Evolutionary conservation across 2,113 vertebrate species (phyloP).

Genomic region (chimpanzee (Pan troglodytes)): DNA sequence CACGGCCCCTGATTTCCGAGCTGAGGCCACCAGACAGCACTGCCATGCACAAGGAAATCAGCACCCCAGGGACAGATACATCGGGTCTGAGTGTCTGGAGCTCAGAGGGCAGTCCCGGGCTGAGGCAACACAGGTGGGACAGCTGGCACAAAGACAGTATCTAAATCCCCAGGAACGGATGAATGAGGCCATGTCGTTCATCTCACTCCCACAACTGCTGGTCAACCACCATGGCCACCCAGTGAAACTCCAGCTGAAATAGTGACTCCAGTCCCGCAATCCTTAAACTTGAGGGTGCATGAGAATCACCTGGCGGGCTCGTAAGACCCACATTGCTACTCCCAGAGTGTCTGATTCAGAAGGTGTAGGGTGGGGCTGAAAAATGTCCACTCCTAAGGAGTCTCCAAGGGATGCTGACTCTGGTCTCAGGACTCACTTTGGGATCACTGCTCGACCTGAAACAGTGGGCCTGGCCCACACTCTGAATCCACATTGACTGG

Average conservation of each 20-base stretch:
- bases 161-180: background rate
- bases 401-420: background rate
- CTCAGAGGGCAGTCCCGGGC: background rate
- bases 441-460: background rate
- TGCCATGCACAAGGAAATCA: background rate
- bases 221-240: too few relatives aligned
- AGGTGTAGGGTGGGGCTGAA: background rate
- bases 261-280: background rate
- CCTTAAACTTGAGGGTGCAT: background rate
- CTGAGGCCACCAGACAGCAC: background rate
- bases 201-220: background rate
- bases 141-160: background rate
- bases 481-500: too few relatives aligned
- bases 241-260: background rate
- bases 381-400: background rate
- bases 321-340: background rate
- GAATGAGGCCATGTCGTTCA: too few relatives aligned
- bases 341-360: background rate
- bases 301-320: background rate
- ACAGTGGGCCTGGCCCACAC: background rate
- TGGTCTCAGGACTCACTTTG: background rate
- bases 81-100: background rate
- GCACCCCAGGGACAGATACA: background rate
- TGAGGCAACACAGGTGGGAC: rapidly evolving
- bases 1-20: background rate